These are phyloP conservation scores for Galerucella nymphaeae DNA, from an alignment of 2,888 invertebrate genomes.

Conservation along the genomic window DNA sequence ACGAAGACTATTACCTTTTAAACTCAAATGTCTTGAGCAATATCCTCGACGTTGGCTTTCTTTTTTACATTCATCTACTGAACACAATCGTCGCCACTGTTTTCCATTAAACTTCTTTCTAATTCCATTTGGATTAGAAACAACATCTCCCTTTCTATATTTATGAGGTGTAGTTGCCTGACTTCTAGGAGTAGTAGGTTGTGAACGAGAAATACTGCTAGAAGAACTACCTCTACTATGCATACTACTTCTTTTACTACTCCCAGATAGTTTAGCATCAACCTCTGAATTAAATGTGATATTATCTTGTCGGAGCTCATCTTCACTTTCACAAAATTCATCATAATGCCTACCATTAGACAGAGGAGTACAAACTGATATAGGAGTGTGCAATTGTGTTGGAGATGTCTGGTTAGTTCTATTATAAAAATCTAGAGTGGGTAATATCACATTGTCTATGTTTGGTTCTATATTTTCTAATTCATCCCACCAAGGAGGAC, in stretches of 20 bases:
- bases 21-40: constrained; percentile 95
- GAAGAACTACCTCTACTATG: constrained; percentile 93
- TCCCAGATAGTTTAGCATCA: constrained; percentile 75
- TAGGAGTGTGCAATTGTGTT: constrained; percentile 65
- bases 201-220: constrained; percentile 89
- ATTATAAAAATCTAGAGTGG: constrained; percentile 51
- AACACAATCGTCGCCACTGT: constrained; percentile 98
- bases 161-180: constrained; percentile 95
- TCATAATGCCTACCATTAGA: constrained; percentile 75
- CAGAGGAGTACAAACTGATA: constrained; percentile 67
- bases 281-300: constrained; percentile 86
- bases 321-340: constrained; percentile 88
- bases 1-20: constrained; percentile 76
- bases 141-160: constrained; percentile 97
- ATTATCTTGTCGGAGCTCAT: constrained; percentile 82
- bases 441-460: constrained; percentile 41
- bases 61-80: constrained; percentile 93
- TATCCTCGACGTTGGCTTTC: constrained; percentile 97
- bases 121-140: constrained; percentile 93
- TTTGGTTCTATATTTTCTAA: constrained; percentile 72
- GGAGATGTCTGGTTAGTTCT: constrained; percentile 67
- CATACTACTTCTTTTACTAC: constrained; percentile 90
- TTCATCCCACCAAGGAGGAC: constrained; percentile 98
- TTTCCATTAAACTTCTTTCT: constrained; percentile 99
- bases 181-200: constrained; percentile 87